A percentile compares a stretch with the other conserved stretches of the same genome.
Evolutionary conservation across 2,797 vertebrate genomes (phyloP).

Genomic region (Smutsia temminckii): DNA sequence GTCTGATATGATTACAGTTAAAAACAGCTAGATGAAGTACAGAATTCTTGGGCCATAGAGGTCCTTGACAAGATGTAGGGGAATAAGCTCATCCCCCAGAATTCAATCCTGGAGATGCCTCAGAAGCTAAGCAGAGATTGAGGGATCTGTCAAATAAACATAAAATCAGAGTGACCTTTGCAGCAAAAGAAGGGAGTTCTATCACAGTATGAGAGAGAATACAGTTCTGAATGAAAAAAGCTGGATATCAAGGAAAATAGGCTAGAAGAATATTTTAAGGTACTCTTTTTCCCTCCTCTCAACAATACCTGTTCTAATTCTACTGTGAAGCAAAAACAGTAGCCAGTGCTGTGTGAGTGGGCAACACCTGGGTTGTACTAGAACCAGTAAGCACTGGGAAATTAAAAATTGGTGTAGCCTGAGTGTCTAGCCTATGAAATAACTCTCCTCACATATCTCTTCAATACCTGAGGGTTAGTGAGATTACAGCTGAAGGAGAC

Average conservation of each 20-base stretch:
- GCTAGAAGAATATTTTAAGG: background rate
- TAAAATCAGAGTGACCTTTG: background rate
- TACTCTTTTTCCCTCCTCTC: background rate
- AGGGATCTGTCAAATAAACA: conserved; percentile 16
- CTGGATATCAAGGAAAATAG: background rate
- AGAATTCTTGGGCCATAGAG: background rate
- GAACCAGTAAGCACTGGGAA: background rate
- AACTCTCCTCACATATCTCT: background rate
- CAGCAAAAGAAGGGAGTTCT: background rate
- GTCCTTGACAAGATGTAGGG: background rate
- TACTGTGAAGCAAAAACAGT: background rate
- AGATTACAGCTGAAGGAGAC: background rate
- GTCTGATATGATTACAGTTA: conserved; percentile 16
- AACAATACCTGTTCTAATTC: background rate
- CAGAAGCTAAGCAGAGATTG: background rate
- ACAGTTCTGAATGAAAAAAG: background rate
- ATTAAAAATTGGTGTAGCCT: background rate
- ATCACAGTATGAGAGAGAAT: background rate
- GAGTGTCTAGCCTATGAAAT: background rate
- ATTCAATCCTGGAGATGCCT: conserved; percentile 14
- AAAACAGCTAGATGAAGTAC: background rate
- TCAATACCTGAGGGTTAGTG: background rate
- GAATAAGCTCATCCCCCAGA: background rate
- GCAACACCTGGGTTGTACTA: background rate
- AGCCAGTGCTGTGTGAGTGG: background rate